Evolutionary conservation across 2,113 vertebrate genomes (phyloP).

Genomic region (Falcunculus frontatus): DNA sequence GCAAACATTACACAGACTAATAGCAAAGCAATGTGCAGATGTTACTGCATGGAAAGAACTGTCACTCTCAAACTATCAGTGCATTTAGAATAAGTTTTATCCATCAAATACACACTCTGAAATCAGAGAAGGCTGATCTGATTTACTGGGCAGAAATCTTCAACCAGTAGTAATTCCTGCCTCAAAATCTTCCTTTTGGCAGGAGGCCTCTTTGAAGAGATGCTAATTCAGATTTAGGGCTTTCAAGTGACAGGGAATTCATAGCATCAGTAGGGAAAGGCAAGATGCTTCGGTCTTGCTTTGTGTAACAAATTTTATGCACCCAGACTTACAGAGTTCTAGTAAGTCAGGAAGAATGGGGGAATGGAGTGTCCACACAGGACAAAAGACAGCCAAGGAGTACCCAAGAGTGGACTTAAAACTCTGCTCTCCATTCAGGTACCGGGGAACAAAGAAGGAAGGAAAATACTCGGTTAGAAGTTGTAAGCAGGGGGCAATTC

Average conservation of each 20-base stretch:
- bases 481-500: neutral
- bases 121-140: neutral
- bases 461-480: rapidly evolving
- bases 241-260: neutral
- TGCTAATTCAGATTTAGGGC: neutral
- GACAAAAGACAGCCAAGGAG: neutral
- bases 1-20: neutral
- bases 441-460: neutral
- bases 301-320: neutral
- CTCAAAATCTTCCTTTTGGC: neutral
- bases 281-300: neutral
- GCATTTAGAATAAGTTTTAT: neutral
- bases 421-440: neutral
- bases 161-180: neutral
- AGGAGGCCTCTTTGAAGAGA: neutral
- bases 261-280: neutral
- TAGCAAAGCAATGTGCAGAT: neutral
- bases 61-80: neutral
- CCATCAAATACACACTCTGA: neutral
- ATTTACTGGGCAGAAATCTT: neutral
- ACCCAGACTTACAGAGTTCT: neutral
- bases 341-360: neutral
- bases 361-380: neutral
- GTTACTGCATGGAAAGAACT: neutral
- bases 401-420: neutral